Base-by-base conservation (phyloP, 2,888 invertebrate genomes). In the Drosophila kambysellisi region DNA sequence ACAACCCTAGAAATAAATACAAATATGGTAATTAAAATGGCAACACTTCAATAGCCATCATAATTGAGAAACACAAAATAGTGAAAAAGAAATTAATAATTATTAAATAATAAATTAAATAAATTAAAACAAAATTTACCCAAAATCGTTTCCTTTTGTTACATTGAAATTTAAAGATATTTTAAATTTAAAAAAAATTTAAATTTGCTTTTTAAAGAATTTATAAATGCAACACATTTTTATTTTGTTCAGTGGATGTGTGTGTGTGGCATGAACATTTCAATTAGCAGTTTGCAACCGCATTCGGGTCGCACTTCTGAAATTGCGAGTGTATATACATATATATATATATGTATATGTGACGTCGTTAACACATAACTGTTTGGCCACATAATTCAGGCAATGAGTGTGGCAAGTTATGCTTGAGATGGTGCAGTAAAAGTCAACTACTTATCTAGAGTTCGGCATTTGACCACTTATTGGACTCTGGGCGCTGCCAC, bases 351-450 rank as follows among this genome's bases (percentile, higher is more conserved):
- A 12, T 20, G 2, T 7, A 17, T 8, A n/a, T 3, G 50, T 33
- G 50, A 20, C 9, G 53, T 17, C 17, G 20, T 48, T 33, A 66
- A 41, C 30, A 61, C 46, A 29, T 50, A 58, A 29, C 52, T 54
- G 32, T 69, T 69, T 52, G 7, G 43, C 78, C 59, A 35, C 67
- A 72, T 74, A 70, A 74, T 70, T 25, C 29, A 54, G 30, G n/a
- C 32, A 32, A 43, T 37, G 15, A 51, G 51, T 52, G 67, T 68
- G 76, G 73, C 65, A 67, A 33, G 85, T 75, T 70, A 70, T 78
- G 81, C 78, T 56, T 73, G 81, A 80, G 62, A 67, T 56, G 65
- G 32, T 39, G 57, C 29, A 52, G 82, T 84, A 88, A 84, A 83
- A 87, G 83, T 69, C 61, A 59, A 60, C 62, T 32, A 52, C 12